Base-by-base conservation (phyloP, 2,113 vertebrate species). In the Chiloscyllium plagiosum region DNA sequence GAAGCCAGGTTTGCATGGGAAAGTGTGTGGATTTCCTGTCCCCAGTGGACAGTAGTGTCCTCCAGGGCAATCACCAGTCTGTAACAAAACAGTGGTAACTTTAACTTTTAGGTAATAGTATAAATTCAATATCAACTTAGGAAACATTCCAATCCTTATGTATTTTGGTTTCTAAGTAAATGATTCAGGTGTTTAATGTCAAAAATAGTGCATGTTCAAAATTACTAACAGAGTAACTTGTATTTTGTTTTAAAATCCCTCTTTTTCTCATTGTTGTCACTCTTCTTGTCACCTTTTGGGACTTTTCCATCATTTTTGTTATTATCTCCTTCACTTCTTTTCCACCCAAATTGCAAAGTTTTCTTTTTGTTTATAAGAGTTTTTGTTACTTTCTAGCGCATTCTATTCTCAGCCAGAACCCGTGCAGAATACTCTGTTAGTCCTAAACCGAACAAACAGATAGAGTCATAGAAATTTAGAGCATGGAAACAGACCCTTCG, bases 31-130 rank as follows among this genome's bases (percentile, higher is more conserved):
- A 96, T 97, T 96, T 22, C 98, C 98, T 3, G 98, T 99, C 22
- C 98, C 98, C 0, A 0, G 26, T 15, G 98, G 98, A 96, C 98
- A 99, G 72, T 96, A 97, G 86, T 98, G 98, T 1, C 98, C 98
- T 10, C 97, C 96, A n/a, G 98, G 98, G 96, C 98, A 99, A 61
- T 96, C 90, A 2, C 98, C 98, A 22, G 97, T 98, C 98, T 99
- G 97, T 96, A 97, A 97, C 33, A 95, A 95, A 47, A 50, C 0
- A 22, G 17, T 37, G 22, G 66, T 66, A 37, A 17, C 61, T 93
- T 66, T 66, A 33, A 66, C 15, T 20, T 66, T 20, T 37, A 22
- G 15, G 15, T 61, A n/a, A 56, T n/a, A 65, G 5, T n/a, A 65
- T 37, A 92, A 66, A 66, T 92, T 29, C 26, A 90, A 61, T 65